Conservation (phyloP, 37 sponge, comb jelly and placozoan species). For the Ephydatia muelleri region DNA sequence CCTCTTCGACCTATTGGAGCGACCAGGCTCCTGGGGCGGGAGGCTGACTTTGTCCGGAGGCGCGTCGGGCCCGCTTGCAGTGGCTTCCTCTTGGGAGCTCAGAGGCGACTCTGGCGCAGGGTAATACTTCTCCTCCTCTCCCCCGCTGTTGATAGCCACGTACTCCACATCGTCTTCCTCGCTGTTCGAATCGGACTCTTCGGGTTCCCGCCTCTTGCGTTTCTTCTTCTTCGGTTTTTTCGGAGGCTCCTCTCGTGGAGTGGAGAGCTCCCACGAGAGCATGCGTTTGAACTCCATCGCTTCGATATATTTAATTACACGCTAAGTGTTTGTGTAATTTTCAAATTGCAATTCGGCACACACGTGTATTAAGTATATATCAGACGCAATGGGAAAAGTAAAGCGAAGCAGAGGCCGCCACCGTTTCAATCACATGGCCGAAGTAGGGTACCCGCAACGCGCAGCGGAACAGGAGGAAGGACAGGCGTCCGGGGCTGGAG, state of each 20-base stretch:
- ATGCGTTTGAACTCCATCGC: constrained; percentile 35
- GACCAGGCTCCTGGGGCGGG: constrained; percentile 2
- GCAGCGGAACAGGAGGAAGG: neutral
- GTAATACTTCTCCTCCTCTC: constrained; percentile 48
- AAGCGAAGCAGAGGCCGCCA: constrained; percentile 6
- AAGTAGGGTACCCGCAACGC: neutral
- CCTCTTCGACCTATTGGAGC: constrained; percentile 14
- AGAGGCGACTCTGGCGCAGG: constrained; percentile 50
- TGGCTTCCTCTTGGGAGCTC: neutral
- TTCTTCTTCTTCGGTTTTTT: neutral
- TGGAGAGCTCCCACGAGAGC: constrained; percentile 55
- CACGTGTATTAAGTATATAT: no score
- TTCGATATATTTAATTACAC: no score
- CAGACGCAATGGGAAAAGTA: neutral
- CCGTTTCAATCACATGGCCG: neutral
- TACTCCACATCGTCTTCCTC: neutral
- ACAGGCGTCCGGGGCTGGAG: neutral
- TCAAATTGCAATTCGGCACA: no score
- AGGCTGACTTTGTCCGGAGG: neutral
- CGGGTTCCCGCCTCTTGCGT: neutral
- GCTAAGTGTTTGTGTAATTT: no score
- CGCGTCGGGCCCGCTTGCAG: neutral
- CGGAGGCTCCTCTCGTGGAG: neutral
- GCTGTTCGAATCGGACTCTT: neutral
- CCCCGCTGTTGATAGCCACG: constrained; percentile 30